Conservation (phyloP, 2,888 invertebrate species). For the Drosophila kambysellisi region DNA sequence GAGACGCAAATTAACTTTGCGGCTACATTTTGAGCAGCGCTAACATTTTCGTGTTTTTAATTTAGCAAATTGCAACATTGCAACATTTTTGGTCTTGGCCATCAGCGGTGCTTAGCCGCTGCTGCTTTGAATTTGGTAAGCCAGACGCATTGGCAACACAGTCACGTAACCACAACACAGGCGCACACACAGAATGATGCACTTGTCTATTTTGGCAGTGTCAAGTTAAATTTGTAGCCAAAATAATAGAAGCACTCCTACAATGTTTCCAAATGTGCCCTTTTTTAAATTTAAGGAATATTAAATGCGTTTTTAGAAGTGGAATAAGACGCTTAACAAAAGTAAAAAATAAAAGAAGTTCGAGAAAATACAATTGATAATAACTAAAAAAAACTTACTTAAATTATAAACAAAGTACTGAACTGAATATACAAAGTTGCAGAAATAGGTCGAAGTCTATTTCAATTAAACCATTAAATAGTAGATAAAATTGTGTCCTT, state of each 20-base stretch:
- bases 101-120: constrained; percentile 60
- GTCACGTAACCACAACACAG: constrained; percentile 58
- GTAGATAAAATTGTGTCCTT: no score
- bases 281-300: background rate
- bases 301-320: background rate
- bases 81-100: constrained; percentile 57
- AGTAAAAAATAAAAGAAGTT: no score
- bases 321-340: background rate
- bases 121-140: constrained; percentile 14
- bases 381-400: no score
- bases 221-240: background rate
- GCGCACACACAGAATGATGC: constrained; percentile 33
- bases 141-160: constrained; percentile 55
- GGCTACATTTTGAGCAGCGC: constrained; percentile 48
- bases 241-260: background rate
- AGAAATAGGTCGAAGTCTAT: no score
- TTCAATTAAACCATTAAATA: no score
- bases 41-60: constrained; percentile 67
- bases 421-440: no score
- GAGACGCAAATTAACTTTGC: constrained; percentile 70
- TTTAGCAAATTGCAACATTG: constrained; percentile 75
- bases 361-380: no score
- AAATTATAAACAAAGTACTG: no score
- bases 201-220: constrained; percentile 9
- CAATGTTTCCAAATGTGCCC: background rate